phyloP scores from a whole-genome alignment of 2,888 invertebrate genomes.

The Acronicta psi region DNA sequence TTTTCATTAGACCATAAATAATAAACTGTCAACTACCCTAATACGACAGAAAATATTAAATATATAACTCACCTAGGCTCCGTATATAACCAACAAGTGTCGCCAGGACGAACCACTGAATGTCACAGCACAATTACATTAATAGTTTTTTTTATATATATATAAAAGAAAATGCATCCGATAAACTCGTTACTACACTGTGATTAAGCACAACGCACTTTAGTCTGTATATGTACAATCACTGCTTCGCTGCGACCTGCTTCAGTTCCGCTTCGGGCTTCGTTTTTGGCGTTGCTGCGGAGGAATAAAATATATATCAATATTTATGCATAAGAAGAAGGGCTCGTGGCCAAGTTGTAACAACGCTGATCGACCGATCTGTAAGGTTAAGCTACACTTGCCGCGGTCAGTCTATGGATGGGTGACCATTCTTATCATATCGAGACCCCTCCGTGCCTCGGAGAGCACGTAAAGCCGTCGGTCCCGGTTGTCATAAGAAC shows the following conservation, averaged over 20 bases:
- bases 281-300: slow-evolving; percentile 74
- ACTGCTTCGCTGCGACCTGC: slow-evolving; percentile 72
- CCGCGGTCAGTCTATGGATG: no score
- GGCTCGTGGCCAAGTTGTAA: no score
- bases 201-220: slow-evolving; percentile 58
- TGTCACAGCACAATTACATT: slow-evolving; percentile 46
- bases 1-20: no score
- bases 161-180: slow-evolving; percentile 62
- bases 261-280: slow-evolving; percentile 74
- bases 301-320: slow-evolving; percentile 14
- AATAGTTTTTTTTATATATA: slow-evolving; percentile 35
- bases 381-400: no score
- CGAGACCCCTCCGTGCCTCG: no score
- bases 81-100: slow-evolving; percentile 64
- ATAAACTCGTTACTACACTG: slow-evolving; percentile 43
- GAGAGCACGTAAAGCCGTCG: no score
- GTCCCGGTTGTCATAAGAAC: no score
- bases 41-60: background rate
- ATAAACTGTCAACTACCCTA: no score
- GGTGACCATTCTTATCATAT: no score
- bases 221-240: slow-evolving; percentile 56
- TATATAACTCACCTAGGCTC: slow-evolving; percentile 74
- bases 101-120: slow-evolving; percentile 52
- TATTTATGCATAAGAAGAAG: background rate
- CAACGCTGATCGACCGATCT: no score